A percentile compares a stretch with the other conserved stretches of the same genome.
Evolutionary conservation across 2,113 vertebrate genomes (phyloP).

Genomic region (Dasyprocta punctata): DNA sequence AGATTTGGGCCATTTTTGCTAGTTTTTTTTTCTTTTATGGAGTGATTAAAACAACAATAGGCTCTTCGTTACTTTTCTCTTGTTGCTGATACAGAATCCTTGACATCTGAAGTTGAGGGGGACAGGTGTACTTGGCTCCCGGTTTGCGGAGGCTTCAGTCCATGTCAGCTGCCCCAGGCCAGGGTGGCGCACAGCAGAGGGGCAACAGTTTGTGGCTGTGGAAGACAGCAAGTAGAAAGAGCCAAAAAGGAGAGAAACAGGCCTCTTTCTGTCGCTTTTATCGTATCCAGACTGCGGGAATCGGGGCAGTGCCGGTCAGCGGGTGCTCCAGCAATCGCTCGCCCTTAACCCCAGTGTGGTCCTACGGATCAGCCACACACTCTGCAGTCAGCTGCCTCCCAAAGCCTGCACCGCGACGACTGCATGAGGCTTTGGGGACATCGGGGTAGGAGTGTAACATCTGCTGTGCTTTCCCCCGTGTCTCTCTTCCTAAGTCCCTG

Average conservation of each 20-base stretch:
- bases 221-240: background rate
- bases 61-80: background rate
- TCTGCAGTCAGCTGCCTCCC: background rate
- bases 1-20: background rate
- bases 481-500: background rate
- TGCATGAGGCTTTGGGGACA: background rate
- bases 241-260: background rate
- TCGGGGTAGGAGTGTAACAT: background rate
- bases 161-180: background rate
- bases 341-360: background rate
- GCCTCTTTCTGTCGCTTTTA: background rate
- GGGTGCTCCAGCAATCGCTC: background rate
- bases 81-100: background rate
- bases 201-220: background rate
- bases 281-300: background rate
- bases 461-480: background rate
- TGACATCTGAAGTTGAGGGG: background rate
- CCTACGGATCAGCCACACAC: background rate
- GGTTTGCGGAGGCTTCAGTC: background rate
- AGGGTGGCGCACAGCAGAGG: no score
- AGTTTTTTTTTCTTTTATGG: conserved; percentile 18
- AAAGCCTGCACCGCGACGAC: background rate
- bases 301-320: background rate
- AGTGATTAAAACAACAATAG: background rate
- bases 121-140: background rate